A percentile compares a stretch with the other conserved stretches of the same genome.
Conservation (phyloP, 2,888 invertebrate genomes). For the Meta bourneti region DNA sequence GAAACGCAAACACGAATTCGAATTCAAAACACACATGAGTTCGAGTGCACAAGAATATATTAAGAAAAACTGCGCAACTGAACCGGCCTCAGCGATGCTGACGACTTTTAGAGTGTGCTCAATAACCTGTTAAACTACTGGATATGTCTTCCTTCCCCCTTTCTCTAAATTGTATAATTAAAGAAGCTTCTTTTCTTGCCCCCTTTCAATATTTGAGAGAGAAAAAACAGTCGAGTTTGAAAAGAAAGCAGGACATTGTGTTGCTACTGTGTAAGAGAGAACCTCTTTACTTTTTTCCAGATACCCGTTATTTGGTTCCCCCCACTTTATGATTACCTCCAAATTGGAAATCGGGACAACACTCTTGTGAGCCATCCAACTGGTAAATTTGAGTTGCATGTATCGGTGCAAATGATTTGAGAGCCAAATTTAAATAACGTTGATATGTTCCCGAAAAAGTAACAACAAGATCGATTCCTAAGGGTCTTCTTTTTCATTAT, state of each 20-base stretch:
- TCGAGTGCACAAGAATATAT: neutral
- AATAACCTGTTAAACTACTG: conserved; percentile 52
- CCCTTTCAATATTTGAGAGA: conserved; percentile 29
- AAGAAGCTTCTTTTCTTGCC: conserved; percentile 33
- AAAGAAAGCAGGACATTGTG: conserved; percentile 54
- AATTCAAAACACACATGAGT: too few relatives aligned
- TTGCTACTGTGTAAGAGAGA: conserved; percentile 34
- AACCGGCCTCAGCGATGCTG: neutral
- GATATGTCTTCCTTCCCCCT: neutral
- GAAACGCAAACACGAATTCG: neutral
- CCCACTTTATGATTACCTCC: conserved; percentile 25
- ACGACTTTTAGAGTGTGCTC: conserved; percentile 30
- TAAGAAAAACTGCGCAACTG: neutral
- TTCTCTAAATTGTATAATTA: conserved; percentile 54
- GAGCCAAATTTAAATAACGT: neutral
- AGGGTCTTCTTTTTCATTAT: neutral
- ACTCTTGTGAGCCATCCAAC: conserved; percentile 12
- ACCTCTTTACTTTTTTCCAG: conserved; percentile 11
- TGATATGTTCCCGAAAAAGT: neutral
- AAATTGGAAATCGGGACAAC: conserved; percentile 33
- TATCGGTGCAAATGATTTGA: conserved; percentile 21
- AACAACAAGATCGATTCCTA: neutral
- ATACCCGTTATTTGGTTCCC: conserved; percentile 30
- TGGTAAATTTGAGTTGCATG: conserved; percentile 4
- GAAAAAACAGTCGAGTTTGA: conserved; percentile 28